Evolutionary conservation across 2,797 vertebrate genomes (phyloP).

Genomic region (Synanceia verrucosa): DNA sequence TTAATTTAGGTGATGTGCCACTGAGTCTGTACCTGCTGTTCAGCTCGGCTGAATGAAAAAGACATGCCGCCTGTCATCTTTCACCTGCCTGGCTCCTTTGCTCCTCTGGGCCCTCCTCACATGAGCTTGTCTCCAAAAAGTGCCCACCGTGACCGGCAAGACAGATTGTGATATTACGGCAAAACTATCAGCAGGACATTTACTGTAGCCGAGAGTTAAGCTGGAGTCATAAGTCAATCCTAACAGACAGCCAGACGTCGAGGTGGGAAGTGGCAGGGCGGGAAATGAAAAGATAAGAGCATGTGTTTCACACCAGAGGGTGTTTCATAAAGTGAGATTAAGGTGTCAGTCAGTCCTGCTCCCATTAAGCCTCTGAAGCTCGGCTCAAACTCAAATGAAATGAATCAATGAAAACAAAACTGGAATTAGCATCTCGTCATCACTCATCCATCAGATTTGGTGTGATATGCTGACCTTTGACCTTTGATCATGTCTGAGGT

Average conservation of each 20-base stretch:
- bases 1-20: constrained; percentile 76
- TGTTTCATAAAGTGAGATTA: constrained; percentile 5
- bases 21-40: constrained; percentile 71
- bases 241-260: constrained; percentile 24
- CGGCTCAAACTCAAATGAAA: neutral
- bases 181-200: constrained; percentile 73
- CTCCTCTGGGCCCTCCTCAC: constrained; percentile 64
- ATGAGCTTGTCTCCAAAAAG: constrained; percentile 74
- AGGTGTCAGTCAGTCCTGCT: neutral
- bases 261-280: constrained; percentile 13
- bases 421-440: neutral
- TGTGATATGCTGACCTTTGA: too few species aligned
- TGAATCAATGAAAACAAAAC: neutral
- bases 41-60: constrained; percentile 46
- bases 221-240: constrained; percentile 63
- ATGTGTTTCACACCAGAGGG: constrained; percentile 1
- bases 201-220: constrained; percentile 69
- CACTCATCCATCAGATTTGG: too few species aligned
- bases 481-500: neutral
- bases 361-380: neutral
- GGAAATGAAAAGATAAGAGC: constrained; percentile 21
- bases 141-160: constrained; percentile 66
- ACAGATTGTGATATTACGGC: constrained; percentile 76
- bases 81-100: constrained; percentile 68
- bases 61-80: constrained; percentile 71